phyloP scores from a whole-genome alignment of 2,797 vertebrate genomes.

The Acipenser oxyrinchus region DNA sequence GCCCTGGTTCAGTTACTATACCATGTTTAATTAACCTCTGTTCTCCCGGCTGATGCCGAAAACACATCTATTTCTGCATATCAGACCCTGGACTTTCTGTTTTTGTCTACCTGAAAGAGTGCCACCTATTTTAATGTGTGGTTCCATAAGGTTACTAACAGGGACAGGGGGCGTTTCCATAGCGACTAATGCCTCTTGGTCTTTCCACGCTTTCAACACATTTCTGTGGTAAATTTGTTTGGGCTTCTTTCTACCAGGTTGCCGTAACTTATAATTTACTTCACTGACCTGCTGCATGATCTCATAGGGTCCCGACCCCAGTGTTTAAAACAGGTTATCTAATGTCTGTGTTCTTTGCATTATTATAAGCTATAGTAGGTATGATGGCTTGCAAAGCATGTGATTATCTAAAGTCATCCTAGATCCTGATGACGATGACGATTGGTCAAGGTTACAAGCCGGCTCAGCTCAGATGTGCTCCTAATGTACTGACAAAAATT shows the following conservation, averaged over 20 bases:
- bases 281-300: background rate
- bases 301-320: background rate
- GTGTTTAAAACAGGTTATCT: too few species aligned
- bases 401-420: too few species aligned
- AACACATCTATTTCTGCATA: background rate
- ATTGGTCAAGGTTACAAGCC: too few species aligned
- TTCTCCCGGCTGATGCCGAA: conserved; percentile 3
- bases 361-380: too few species aligned
- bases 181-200: background rate
- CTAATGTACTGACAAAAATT: too few species aligned
- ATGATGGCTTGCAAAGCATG: too few species aligned
- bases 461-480: too few species aligned
- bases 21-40: conserved; percentile 7
- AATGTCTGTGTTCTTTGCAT: too few species aligned
- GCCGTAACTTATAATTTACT: background rate
- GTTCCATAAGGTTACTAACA: background rate
- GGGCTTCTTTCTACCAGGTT: background rate
- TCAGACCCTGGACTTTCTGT: background rate
- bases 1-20: background rate
- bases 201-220: background rate
- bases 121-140: background rate
- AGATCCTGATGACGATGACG: too few species aligned
- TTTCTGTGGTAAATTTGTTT: background rate
- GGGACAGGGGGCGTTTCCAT: too few species aligned
- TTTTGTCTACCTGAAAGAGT: too few species aligned